Conservation (phyloP, 2,797 vertebrate genomes). For the Avahi laniger region DNA sequence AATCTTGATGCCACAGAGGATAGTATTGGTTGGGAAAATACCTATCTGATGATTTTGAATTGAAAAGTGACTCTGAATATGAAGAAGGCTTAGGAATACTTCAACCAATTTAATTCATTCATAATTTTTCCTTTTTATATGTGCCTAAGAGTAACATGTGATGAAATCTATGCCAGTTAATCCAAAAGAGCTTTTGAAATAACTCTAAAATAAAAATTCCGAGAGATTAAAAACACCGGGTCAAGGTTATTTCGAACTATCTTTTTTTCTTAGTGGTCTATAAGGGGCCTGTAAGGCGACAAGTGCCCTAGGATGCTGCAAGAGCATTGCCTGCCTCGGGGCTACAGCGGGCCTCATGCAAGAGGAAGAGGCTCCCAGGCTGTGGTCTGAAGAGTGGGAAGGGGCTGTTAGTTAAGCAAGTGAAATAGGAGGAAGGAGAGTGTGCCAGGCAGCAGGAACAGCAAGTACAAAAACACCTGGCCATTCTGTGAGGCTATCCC, state of each 20-base stretch:
- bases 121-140: neutral
- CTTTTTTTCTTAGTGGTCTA: neutral
- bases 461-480: neutral
- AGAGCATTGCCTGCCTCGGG: neutral
- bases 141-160: neutral
- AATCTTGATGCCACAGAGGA: neutral
- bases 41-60: neutral
- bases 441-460: too few relatives aligned
- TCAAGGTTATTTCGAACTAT: neutral
- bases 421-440: accelerated
- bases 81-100: neutral
- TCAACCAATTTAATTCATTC: neutral
- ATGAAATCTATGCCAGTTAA: neutral
- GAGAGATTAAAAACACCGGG: neutral
- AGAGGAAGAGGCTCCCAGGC: neutral
- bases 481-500: accelerated
- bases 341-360: neutral
- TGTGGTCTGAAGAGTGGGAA: neutral
- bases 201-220: neutral
- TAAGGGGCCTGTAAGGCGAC: neutral
- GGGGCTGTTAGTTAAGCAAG: neutral
- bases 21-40: neutral
- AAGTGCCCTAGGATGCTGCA: neutral
- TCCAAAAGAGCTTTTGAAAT: neutral
- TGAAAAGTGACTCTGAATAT: neutral